These are phyloP conservation scores for Ips nitidus DNA, from an alignment of 1,140 invertebrate species.

Conservation along the genomic window DNA sequence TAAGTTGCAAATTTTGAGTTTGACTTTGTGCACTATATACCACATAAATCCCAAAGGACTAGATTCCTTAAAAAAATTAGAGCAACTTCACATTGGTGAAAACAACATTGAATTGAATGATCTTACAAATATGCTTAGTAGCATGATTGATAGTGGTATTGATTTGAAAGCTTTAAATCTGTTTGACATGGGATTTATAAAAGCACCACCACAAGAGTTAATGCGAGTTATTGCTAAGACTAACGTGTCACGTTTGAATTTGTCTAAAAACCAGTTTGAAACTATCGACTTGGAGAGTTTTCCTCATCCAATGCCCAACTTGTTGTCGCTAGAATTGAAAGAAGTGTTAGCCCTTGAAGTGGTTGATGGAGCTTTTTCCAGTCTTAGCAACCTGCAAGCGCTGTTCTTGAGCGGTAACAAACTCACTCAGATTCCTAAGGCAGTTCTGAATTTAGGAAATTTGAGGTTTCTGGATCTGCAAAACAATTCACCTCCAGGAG, in stretches of 20 bases:
- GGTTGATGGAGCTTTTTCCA: constrained; percentile 48
- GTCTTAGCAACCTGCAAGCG: constrained; percentile 55
- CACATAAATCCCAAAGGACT: constrained; percentile 56
- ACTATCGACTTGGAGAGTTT: constrained; percentile 54
- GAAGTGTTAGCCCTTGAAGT: constrained; percentile 50
- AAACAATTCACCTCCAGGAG: constrained; percentile 51
- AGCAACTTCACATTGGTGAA: constrained; percentile 54
- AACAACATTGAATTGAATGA: constrained; percentile 53
- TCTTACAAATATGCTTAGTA: constrained; percentile 52
- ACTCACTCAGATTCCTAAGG: constrained; percentile 53
- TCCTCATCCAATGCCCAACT: constrained; percentile 54
- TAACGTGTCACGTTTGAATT: constrained; percentile 54
- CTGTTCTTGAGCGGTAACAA: constrained; percentile 56
- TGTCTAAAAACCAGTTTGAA: constrained; percentile 59
- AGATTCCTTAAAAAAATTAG: constrained; percentile 52
- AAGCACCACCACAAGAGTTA: constrained; percentile 51
- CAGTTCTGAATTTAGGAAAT: constrained; percentile 51
- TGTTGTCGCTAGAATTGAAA: constrained; percentile 55
- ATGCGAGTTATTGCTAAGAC: constrained; percentile 55
- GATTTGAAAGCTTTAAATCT: constrained; percentile 54
- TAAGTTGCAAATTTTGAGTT: constrained; percentile 49
- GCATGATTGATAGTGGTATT: constrained; percentile 48
- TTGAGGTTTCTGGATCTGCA: constrained; percentile 56
- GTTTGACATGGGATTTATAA: constrained; percentile 56
- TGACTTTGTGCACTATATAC: constrained; percentile 56